Base-by-base conservation (phyloP, 2,888 invertebrate species). In the Altica lythri region DNA sequence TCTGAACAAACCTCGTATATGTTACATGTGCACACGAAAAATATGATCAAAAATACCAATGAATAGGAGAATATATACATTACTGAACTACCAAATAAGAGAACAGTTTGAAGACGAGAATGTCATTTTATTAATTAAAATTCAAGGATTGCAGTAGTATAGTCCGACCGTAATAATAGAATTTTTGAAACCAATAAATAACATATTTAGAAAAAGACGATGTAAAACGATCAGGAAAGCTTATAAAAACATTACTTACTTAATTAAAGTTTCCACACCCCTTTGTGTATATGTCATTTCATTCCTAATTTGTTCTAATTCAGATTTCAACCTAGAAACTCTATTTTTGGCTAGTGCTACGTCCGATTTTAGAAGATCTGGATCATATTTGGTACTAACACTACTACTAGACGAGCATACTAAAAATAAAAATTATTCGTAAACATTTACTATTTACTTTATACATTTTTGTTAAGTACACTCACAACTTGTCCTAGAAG, bases 401-500 rank as follows among this genome's bases (percentile, higher is more conserved):
- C 90, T 90, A 70, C 91, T 90, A 50, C 88, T 86, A 68, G 92
- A 92, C 62, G 93, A 93, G 79, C 92, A 92, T 73, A 93, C 91
- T 92, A 77, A 17, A 76, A 75, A 51, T 9, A 51, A 29, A 42
- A 30, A 25, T 38, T 50, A 25, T 10, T 38, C 19, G 10, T 12
- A 18, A 16, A 19, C 29, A 25, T 34, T 19, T 18, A 29, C 14
- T 1, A 32, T 32, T 29, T 27, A 6, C 6, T 10, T 19, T 2
- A 13, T 9, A 25, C 18, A 13, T 25, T 13, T n/a, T n/a, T n/a
- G n/a, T n/a, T n/a, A 42, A 13, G 30, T 25, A 2, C 68, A 88
- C 93, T 92, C 80, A 94, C 95, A 82, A 79, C 95, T 95, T 68
- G 92, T 92, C 73, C 92, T 85, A 59, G 95, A 95, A 59, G 93